Base-by-base conservation (phyloP, 1,140 invertebrate genomes). In the Caerostris extrusa region DNA sequence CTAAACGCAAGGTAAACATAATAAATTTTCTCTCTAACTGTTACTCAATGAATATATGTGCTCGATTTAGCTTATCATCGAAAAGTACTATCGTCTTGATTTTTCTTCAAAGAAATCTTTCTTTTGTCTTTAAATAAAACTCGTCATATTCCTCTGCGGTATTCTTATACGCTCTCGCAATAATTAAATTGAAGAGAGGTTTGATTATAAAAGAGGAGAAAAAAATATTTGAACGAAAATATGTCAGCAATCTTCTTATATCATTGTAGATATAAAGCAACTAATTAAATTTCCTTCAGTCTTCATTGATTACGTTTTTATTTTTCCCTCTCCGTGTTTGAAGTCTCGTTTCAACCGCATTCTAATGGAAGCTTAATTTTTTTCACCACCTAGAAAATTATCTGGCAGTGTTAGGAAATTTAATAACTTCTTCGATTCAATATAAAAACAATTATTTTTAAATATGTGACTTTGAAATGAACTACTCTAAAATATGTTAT, bases 261-360 rank as follows among this genome's bases (percentile, higher is more conserved):
- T 83, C 82, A 83, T 58, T 83, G 82, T 83, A 55, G 56, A 58
- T 83, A 83, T 83, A 83, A 83, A 83, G 82, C 82, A 57, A 57
- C 56, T 83, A 83, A 83, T 83, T 83, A 83, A 83, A 83, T 83
- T 83, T 83, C 17, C 82, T 17, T 83, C 82, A 50, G 10, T 83
- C 82, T n/a, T 19, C n/a, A 83, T 19, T 83, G 82, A 83, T 83
- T 83, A 83, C 7, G 5, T 83, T 83, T 83, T 83, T 83, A 10
- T 14, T 83, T 19, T 8, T n/a, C 55, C n/a, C 10, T 83, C 6
- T 56, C 57, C 34, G 55, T 57, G 55, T 83, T 83, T 83, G 56
- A 83, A 58, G 56, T 83, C 82, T n/a, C n/a, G 56, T 83, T 83
- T 34, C 14, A 17, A 17, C n/a, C 55, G n/a, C 10, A 57, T 56